Base-by-base conservation (phyloP, 2,113 vertebrate species). In the Colossoma macropomum region DNA sequence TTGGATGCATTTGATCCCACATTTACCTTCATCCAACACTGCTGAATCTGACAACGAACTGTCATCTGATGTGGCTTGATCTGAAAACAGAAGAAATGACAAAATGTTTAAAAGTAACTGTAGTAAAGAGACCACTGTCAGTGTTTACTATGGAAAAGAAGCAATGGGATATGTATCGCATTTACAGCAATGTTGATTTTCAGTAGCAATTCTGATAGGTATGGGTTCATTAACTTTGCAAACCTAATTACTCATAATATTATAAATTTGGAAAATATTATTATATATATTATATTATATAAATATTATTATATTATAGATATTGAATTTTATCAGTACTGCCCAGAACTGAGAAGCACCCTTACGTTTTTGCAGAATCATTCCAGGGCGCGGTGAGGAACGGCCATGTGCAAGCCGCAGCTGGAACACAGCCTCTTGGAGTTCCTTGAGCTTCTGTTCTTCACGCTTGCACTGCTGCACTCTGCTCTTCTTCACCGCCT, bases 401-500 rank as follows among this genome's bases (percentile, higher is more conserved):
- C 89, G 91, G 0, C 90, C 89, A 0, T 87, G 91, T 77, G 92
- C 89, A 15, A 95, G 88, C 8, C 86, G 89, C 21, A 92, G 89
- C 69, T 95, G 94, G 9, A 94, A 95, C 38, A 96, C 89, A 0
- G 88, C 38, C 34, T 93, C 93, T 87, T 97, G 94, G 5, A 98
- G 92, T 17, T 90, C 93, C 52, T 93, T 93, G 27, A 99, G 92
- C 87, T 97, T 97, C 85, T 92, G 94, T 89, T 98, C 96, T 83
- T 96, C 95, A 10, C 89, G 92, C 86, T 92, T 93, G 0, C 88
- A 90, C 0, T 93, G 95, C 0, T 93, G 95, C 69, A 94, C 81
- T 0, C 96, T 93, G 84, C 94, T 95, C 90, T 94, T 94, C 25
- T 90, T 94, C 0, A 95, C 90, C 59, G 95, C 93, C 63, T 96